Evolutionary conservation across 2,888 invertebrate genomes (phyloP).

Genomic region (Bombyx huttoni): DNA sequence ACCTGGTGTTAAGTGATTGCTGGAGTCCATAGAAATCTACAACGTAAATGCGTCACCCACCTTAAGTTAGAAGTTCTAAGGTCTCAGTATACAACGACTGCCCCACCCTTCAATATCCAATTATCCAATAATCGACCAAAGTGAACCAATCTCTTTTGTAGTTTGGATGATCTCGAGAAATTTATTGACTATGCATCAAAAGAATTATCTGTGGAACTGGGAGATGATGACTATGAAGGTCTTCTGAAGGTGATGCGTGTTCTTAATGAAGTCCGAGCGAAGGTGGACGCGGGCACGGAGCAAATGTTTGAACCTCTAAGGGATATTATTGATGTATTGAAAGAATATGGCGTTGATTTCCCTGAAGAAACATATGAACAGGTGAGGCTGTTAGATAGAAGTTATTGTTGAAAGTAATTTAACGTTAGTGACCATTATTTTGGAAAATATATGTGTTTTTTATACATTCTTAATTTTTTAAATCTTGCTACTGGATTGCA

Average conservation of each 20-base stretch:
- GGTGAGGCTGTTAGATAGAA: slow-evolving; percentile 39
- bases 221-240: slow-evolving; percentile 89
- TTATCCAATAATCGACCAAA: too few relatives aligned
- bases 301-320: slow-evolving; percentile 91
- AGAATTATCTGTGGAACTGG: slow-evolving; percentile 79
- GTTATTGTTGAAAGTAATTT: background rate
- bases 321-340: slow-evolving; percentile 87
- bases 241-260: slow-evolving; percentile 88
- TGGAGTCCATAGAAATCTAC: too few relatives aligned
- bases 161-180: slow-evolving; percentile 80
- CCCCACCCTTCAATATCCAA: too few relatives aligned
- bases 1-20: too few relatives aligned
- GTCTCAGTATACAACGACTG: too few relatives aligned
- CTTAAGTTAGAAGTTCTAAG: too few relatives aligned
- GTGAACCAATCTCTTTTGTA: slow-evolving; percentile 22
- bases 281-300: slow-evolving; percentile 77
- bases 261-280: slow-evolving; percentile 84
- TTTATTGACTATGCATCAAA: slow-evolving; percentile 84
- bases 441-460: slow-evolving; percentile 1
- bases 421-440: background rate
- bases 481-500: slow-evolving; percentile 20
- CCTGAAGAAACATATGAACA: slow-evolving; percentile 83
- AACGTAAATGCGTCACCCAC: too few relatives aligned
- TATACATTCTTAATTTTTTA: slow-evolving; percentile 5
- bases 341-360: slow-evolving; percentile 89